Evolutionary conservation across 2,797 vertebrate genomes (phyloP).

Genomic region (Phrynocephalus vlangalii): DNA sequence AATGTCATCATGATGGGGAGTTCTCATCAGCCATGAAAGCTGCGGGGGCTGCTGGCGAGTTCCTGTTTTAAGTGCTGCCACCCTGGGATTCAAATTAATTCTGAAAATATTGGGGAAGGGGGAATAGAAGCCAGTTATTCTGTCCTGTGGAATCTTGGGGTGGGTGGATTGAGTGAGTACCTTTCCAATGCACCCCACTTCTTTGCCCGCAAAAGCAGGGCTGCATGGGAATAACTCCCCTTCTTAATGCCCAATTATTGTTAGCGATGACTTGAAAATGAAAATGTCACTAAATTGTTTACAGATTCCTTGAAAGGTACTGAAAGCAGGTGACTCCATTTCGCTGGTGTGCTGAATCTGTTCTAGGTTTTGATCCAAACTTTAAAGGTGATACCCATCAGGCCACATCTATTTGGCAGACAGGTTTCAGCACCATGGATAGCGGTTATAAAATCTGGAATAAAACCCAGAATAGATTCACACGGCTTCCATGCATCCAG

Average conservation of each 20-base stretch:
- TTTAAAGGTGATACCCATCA: too few species aligned
- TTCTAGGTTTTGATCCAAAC: too few species aligned
- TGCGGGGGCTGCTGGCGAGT: conserved; percentile 81
- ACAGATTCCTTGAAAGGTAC: too few species aligned
- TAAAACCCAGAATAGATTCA: too few species aligned
- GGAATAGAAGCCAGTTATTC: conserved; percentile 73
- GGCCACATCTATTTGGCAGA: too few species aligned
- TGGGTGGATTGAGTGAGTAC: neutral
- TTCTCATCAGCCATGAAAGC: conserved; percentile 82
- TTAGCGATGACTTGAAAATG: neutral
- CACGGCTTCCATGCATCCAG: too few species aligned
- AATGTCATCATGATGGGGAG: conserved; percentile 86
- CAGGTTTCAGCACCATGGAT: too few species aligned
- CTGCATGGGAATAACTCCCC: neutral
- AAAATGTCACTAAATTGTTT: too few species aligned
- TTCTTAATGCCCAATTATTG: neutral
- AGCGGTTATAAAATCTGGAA: too few species aligned
- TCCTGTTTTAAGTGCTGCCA: conserved; percentile 75
- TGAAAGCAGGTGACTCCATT: too few species aligned
- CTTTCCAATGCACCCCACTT: too few species aligned
- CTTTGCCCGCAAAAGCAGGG: neutral
- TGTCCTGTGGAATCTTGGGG: conserved; percentile 62
- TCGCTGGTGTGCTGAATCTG: too few species aligned
- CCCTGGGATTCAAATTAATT: conserved; percentile 84
- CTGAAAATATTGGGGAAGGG: conserved; percentile 20